phyloP scores from a whole-genome alignment of 1,140 invertebrate species.

The Apis florea region DNA sequence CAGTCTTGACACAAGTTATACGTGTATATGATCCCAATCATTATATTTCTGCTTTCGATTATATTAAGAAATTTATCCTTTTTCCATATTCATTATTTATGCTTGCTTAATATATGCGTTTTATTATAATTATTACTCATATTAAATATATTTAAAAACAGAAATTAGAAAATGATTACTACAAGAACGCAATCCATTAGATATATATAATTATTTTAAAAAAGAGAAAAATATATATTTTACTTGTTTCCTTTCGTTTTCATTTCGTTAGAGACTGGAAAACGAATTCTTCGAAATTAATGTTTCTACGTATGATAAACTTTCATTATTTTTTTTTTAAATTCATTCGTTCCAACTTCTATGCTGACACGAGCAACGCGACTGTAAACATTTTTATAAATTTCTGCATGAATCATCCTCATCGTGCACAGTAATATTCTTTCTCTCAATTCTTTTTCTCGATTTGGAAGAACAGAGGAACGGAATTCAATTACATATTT shows the following conservation, averaged over 20 bases:
- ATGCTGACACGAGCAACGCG: constrained; percentile 20
- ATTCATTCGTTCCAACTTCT: constrained; percentile 7
- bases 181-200: not conserved
- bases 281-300: constrained; percentile 17
- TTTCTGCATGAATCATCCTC: constrained; percentile 62
- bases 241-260: constrained; percentile 8
- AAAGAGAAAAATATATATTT: not conserved
- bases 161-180: constrained; percentile 15
- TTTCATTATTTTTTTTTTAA: not conserved
- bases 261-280: constrained; percentile 11
- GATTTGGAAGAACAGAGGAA: constrained; percentile 35
- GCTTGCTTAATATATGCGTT: constrained; percentile 52
- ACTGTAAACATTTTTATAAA: constrained; percentile 75
- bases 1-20: constrained; percentile 78
- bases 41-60: constrained; percentile 58
- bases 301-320: constrained; percentile 10
- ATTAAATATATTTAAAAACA: constrained; percentile 7
- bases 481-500: constrained; percentile 15
- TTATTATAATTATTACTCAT: not conserved
- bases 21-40: constrained; percentile 67
- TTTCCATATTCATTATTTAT: constrained; percentile 43
- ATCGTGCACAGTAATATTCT: constrained; percentile 19
- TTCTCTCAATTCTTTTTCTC: not conserved
- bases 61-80: constrained; percentile 54
- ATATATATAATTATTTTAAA: not conserved